Evolutionary conservation across 2,113 vertebrate genomes (phyloP), one percentile per base, ranked within the genome.

Genomic region (Todiramphus saurophagus): DNA sequence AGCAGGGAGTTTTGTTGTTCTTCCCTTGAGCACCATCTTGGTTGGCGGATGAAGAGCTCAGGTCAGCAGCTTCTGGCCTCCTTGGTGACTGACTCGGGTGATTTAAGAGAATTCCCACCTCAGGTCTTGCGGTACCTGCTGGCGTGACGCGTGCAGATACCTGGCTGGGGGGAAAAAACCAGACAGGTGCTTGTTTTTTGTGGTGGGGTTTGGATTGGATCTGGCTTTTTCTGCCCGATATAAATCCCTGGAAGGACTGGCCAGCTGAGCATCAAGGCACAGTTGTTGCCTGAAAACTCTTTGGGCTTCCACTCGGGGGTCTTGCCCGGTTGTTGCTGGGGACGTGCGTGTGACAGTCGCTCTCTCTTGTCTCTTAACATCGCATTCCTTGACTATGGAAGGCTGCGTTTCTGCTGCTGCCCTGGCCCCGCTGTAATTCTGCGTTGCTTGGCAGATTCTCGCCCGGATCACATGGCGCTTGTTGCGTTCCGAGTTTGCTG

Each of bases 271-370:
- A 23, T 23, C 48, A 0, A 46, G 41, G 7, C 9, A 7, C 10
- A 8, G 14, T 37, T 23, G 8, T 10, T 50, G 16, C 35, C 37
- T 53, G 0, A 31, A 35, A 64, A 2, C 16, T 46, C 13, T 35
- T 12, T 5, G 12, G 33, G 20, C 25, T 28, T 77, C 16, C 7
- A 0, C 10, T 44, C 0, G 33, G 0, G 0, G 2, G 2, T 44
- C 73, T 14, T 44, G 14, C 19, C 35, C 10, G 2, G 3, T 41
- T 56, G n/a, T 72, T 62, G 41, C 28, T 23, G 6, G 14, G 28
- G 59, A 15, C 0, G 4, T 1, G 5, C 15, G 19, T 5, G 37
- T 8, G 66, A 4, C 13, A 2, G 60, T 27, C 10, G 11, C 21
- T 39, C 4, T 4, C 2, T 33, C 19, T 16, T 9, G n/a, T n/a